A percentile compares a stretch with the other conserved stretches of the same genome.
These are phyloP conservation scores for Drosophila leonis DNA, from an alignment of 2,888 invertebrate species.

Conservation along the genomic window DNA sequence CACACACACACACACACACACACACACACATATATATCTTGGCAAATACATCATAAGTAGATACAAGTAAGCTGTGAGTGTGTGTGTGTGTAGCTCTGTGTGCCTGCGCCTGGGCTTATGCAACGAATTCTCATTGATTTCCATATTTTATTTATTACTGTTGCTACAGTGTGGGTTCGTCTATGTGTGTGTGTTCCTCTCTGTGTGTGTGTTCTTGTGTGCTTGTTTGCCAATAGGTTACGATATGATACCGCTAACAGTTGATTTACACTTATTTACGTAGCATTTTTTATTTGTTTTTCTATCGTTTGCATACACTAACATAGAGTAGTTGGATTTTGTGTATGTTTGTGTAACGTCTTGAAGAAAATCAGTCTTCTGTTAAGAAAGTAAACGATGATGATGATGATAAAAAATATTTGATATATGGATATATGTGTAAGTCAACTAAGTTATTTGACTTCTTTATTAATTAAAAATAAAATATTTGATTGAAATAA, in stretches of 20 bases:
- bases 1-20: neutral
- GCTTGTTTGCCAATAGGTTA: constrained; percentile 64
- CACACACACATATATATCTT: constrained; percentile 1
- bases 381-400: neutral
- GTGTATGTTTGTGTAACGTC: neutral
- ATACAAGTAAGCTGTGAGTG: constrained; percentile 32
- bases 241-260: constrained; percentile 76
- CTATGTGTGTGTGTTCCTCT: constrained; percentile 3
- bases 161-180: constrained; percentile 6
- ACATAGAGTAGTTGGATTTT: neutral
- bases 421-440: no score
- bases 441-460: no score
- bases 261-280: constrained; percentile 80
- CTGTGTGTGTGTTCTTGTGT: constrained; percentile 10
- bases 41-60: constrained; percentile 37
- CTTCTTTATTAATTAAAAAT: no score
- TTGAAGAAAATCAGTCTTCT: neutral
- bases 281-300: constrained; percentile 63
- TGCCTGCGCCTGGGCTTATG: constrained; percentile 57
- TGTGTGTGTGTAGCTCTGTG: constrained; percentile 1
- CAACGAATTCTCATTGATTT: constrained; percentile 77
- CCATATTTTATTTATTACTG: constrained; percentile 77
- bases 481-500: no score
- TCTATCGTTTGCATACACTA: constrained; percentile 12
- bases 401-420: neutral